Conservation (phyloP, 2,888 invertebrate species). For the Punctoribates punctum region DNA sequence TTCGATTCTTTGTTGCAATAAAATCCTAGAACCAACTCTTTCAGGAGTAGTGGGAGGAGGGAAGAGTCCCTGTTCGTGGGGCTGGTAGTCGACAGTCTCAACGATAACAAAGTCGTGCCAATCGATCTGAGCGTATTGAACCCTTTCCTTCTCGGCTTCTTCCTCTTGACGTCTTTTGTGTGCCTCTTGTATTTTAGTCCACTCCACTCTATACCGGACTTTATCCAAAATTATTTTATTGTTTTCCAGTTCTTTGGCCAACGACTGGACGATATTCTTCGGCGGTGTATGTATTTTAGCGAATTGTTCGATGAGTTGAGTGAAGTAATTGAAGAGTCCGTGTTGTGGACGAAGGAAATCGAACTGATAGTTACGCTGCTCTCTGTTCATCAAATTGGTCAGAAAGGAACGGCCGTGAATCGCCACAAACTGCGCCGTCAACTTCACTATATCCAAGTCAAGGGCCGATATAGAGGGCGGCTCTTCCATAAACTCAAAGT, state of each 20-base stretch:
- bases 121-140: conserved; percentile 89
- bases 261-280: conserved; percentile 75
- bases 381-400: conserved; percentile 96
- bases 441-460: conserved; percentile 94
- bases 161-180: conserved; percentile 91
- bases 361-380: conserved; percentile 96
- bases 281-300: conserved; percentile 93
- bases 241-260: conserved; percentile 68
- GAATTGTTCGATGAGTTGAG: conserved; percentile 94
- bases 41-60: conserved; percentile 96
- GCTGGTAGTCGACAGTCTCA: conserved; percentile 98
- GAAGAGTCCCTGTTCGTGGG: conserved; percentile 87
- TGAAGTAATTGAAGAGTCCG: conserved; percentile 96
- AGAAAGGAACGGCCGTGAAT: conserved; percentile 96
- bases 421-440: conserved; percentile 98
- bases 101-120: conserved; percentile 99
- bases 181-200: conserved; percentile 91
- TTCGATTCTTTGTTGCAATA: conserved; percentile 66
- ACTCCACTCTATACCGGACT: conserved; percentile 89
- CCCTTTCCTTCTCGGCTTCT: conserved; percentile 85
- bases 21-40: conserved; percentile 89
- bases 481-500: conserved; percentile 92
- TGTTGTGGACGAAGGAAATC: conserved; percentile 98
- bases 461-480: conserved; percentile 96
- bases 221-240: conserved; percentile 69